Evolutionary conservation across 2,888 invertebrate genomes (phyloP), one percentile per base, ranked within the genome.

Genomic region (Fabriciana adippe): DNA sequence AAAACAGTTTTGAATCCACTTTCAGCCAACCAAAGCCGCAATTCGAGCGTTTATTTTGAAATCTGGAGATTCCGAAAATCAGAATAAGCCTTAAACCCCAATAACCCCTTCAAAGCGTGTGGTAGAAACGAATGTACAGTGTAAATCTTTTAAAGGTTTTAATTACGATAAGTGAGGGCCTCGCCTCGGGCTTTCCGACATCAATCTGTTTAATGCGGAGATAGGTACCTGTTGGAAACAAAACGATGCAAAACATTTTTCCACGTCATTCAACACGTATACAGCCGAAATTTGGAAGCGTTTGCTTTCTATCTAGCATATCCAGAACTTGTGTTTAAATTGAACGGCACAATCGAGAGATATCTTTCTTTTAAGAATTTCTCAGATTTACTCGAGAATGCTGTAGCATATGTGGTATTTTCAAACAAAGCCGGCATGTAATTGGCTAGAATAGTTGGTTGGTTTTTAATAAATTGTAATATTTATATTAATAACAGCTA

Each of bases 81-180:
- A 55, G 64, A 55, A 64, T 48, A 55, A 64, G 55, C 59, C 59
- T 59, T 41, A 64, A 68, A 31, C 60, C 60, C 45, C 67, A 59
- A 64, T 67, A 68, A 68, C 56, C 68, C 78, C 74, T 77, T 76
- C 72, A 80, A 81, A 84, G 76, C 75, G 78, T 76, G 80, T 71
- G 80, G 77, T 74, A 71, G 75, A 81, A 80, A 81, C 78, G 78
- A 81, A 81, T 74, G 76, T 81, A 81, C 81, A 75, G 76, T 78
- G 83, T 81, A 83, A 82, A 87, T 87, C 84, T 87, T 77, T 86
- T 85, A 84, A 86, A 86, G 86, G 85, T 87, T 87, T 90, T 91
- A 91, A 91, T 91, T 89, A 89, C 82, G 80, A 79, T 87, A 86
- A 91, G 90, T 90, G 88, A 80, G 74, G 72, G 78, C 75, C 65